Percentiles rank a stretch among this genome's conserved stretches.
These are phyloP conservation scores for Panzeria rudis DNA, from an alignment of 2,888 invertebrate genomes.

Conservation along the genomic window DNA sequence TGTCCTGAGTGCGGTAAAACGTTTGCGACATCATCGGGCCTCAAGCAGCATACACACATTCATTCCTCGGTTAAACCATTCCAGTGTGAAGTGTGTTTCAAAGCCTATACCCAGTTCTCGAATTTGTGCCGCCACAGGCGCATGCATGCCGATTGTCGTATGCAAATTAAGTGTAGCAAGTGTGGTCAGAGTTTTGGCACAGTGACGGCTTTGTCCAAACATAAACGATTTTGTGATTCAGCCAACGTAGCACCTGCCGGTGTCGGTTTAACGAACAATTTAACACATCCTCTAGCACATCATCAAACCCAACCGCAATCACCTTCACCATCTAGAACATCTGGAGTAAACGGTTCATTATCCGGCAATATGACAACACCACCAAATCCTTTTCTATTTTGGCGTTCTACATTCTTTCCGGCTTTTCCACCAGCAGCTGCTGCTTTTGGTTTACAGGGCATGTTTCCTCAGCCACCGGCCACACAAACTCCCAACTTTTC, in stretches of 20 bases:
- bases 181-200: slow-evolving; percentile 97
- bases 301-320: slow-evolving; percentile 71
- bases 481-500: slow-evolving; percentile 83
- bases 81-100: slow-evolving; percentile 97
- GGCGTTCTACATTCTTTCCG: slow-evolving; percentile 86
- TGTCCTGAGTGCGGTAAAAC: slow-evolving; percentile 99
- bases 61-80: slow-evolving; percentile 99
- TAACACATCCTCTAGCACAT: slow-evolving; percentile 75
- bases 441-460: slow-evolving; percentile 84
- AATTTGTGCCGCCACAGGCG: slow-evolving; percentile 99
- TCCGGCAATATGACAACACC: slow-evolving; percentile 83
- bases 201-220: slow-evolving; percentile 95
- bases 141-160: slow-evolving; percentile 98
- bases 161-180: slow-evolving; percentile 96
- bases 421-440: slow-evolving; percentile 87
- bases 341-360: slow-evolving; percentile 58
- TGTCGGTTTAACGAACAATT: slow-evolving; percentile 84
- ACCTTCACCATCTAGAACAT: slow-evolving; percentile 51
- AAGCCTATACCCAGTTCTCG: slow-evolving; percentile 99
- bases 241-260: slow-evolving; percentile 83
- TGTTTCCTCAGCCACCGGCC: slow-evolving; percentile 85
- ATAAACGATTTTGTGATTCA: slow-evolving; percentile 97
- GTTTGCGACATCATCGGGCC: slow-evolving; percentile 97
- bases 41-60: slow-evolving; percentile 99
- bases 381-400: slow-evolving; percentile 89